Conservation (phyloP, 2,797 vertebrate genomes). For the Spinus pinus region DNA sequence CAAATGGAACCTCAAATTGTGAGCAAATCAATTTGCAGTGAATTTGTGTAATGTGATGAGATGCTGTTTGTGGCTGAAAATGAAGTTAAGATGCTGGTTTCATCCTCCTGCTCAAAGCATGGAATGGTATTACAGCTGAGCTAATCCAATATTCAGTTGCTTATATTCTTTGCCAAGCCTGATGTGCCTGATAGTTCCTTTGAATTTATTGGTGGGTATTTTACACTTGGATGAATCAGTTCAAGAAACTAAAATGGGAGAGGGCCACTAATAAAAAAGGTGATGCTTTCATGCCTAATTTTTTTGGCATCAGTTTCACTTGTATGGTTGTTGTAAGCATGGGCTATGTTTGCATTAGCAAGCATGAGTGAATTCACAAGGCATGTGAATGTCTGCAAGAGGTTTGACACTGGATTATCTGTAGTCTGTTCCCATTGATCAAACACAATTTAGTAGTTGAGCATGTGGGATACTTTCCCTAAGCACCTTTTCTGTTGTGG, state of each 20-base stretch:
- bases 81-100: not conserved
- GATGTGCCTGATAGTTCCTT: not conserved
- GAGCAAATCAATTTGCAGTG: not conserved
- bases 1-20: not conserved
- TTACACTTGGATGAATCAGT: not conserved
- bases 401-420: not conserved
- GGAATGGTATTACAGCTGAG: not conserved
- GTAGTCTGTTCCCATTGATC: not conserved
- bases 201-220: not conserved
- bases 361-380: not conserved
- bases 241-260: not conserved
- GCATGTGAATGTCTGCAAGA: not conserved
- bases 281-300: not conserved
- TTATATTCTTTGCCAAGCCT: not conserved
- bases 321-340: not conserved
- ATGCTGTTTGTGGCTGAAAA: not conserved
- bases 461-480: not conserved
- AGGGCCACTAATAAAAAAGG: not conserved
- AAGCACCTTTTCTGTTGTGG: not conserved
- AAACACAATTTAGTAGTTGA: not conserved
- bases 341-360: not conserved
- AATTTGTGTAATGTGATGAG: not conserved
- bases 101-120: not conserved
- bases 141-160: not conserved
- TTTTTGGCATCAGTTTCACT: not conserved